Evolutionary conservation across 2,797 vertebrate genomes (phyloP), one percentile per base, ranked within the genome.

Genomic region (Macroramphosus scolopax): DNA sequence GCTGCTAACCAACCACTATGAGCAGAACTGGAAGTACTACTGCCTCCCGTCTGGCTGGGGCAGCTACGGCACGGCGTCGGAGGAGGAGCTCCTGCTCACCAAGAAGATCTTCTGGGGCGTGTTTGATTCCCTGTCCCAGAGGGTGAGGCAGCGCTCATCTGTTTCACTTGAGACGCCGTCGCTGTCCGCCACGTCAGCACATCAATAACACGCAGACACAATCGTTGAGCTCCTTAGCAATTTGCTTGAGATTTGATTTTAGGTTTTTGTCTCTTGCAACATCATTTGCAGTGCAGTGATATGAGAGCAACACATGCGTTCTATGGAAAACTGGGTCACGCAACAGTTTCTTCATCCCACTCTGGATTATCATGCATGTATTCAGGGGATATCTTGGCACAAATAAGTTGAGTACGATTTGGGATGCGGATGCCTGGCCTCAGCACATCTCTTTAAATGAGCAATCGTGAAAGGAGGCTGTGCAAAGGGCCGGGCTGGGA

Each of bases 91-190:
- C 1, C 93, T 95, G 50, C 93, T 99, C 82, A 97, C 96, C 8
- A 96, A 98, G 87, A 99, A 96, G 74, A 93, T 99, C 75, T 99
- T 99, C 88, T 99, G 97, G 97, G 96, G 96, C 43, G 94, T 97
- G 63, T 97, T 98, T 79, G 95, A 98, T 70, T 98, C 96, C 8
- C 89, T 99, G n/a, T 95, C 95, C 12, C 93, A 95, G 80, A 97
- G 95, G 93, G 96, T 99, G 90, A 81, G 75, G 7, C 2, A 8
- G 12, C 32, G 0, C 4, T 36, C 17, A 4, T n/a, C 30, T 31
- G 16, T 18, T 32, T 9, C 14, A 15, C 13, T 16, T 33, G 20
- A 22, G 20, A 22, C 20, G 6, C 6, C 20, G 6, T n/a, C n/a
- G 25, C 25, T 26, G 8, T 22, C 6, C 20, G 6, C 20, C 20